These are phyloP conservation scores for Phocides pigmalion DNA, from an alignment of 1,140 invertebrate genomes.

Conservation along the genomic window DNA sequence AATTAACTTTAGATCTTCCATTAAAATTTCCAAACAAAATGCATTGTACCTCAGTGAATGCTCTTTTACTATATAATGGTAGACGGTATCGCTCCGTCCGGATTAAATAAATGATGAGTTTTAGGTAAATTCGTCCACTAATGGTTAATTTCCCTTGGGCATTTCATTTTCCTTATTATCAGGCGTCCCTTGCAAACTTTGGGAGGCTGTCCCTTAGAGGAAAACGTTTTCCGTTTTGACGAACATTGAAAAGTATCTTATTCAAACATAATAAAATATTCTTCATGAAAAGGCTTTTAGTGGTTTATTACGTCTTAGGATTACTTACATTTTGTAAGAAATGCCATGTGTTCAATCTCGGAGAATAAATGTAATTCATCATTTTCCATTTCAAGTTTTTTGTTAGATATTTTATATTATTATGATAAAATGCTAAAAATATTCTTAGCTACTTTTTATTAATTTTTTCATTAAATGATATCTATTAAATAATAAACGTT, in stretches of 20 bases:
- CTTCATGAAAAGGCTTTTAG: neutral
- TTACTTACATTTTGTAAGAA: neutral
- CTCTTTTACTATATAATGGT: neutral
- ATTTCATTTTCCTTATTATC: slow-evolving; percentile 65
- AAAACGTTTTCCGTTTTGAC: slow-evolving; percentile 29
- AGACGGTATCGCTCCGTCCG: slow-evolving; percentile 28
- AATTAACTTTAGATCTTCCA: too few relatives aligned
- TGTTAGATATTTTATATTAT: too few relatives aligned
- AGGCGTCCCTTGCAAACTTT: slow-evolving; percentile 28
- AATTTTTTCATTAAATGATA: too few relatives aligned
- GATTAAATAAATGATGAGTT: slow-evolving; percentile 61
- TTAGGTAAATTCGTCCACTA: slow-evolving; percentile 64
- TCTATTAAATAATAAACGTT: too few relatives aligned
- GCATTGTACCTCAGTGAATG: neutral
- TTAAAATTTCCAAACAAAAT: too few relatives aligned
- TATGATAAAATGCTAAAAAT: too few relatives aligned
- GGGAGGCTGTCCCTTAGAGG: slow-evolving; percentile 18
- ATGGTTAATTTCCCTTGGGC: slow-evolving; percentile 70
- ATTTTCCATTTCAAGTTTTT: too few relatives aligned
- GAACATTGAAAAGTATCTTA: slow-evolving; percentile 32
- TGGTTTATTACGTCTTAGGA: slow-evolving; percentile 5
- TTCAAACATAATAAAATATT: slow-evolving; percentile 26
- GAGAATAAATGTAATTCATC: too few relatives aligned
- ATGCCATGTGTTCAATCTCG: neutral
- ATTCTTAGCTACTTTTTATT: too few relatives aligned